Conservation (phyloP, 1,140 invertebrate genomes). For the Bilobella aurantiaca region DNA sequence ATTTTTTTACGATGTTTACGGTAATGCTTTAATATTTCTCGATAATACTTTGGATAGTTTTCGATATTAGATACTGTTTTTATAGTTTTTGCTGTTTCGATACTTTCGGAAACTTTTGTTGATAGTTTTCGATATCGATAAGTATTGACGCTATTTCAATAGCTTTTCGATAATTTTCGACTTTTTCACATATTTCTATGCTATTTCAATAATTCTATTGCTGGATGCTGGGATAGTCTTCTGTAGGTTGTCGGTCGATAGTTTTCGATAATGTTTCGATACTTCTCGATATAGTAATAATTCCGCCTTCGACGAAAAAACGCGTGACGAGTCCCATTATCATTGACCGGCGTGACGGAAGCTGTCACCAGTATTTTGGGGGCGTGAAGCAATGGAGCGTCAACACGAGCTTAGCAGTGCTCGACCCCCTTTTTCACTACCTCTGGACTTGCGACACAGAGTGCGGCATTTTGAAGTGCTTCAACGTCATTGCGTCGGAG, state of each 20-base stretch:
- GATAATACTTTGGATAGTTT: too few species aligned
- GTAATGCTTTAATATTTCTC: too few species aligned
- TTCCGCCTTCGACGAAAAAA: slow-evolving; percentile 57
- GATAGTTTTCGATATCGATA: too few species aligned
- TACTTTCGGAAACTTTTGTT: too few species aligned
- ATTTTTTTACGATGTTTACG: too few species aligned
- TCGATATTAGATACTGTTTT: too few species aligned
- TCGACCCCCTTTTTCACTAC: slow-evolving; percentile 80
- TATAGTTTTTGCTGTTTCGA: too few species aligned
- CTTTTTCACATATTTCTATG: not conserved
- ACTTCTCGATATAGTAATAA: slow-evolving; percentile 52
- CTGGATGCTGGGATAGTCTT: too few species aligned
- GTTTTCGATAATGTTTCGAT: too few species aligned
- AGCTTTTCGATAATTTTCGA: too few species aligned
- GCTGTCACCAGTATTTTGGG: slow-evolving; percentile 66
- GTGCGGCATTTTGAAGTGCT: slow-evolving; percentile 61
- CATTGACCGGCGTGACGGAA: slow-evolving; percentile 72
- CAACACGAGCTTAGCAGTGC: slow-evolving; percentile 57
- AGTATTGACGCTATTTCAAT: too few species aligned
- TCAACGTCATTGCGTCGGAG: slow-evolving; percentile 67
- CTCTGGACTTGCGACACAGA: slow-evolving; percentile 56
- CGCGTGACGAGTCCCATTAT: slow-evolving; percentile 39
- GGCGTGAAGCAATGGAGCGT: slow-evolving; percentile 69
- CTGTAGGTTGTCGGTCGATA: too few species aligned
- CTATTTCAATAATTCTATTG: not conserved